These are phyloP conservation scores for Pseudotriccus pelzelni DNA, from an alignment of 2,797 vertebrate species.

Conservation along the genomic window DNA sequence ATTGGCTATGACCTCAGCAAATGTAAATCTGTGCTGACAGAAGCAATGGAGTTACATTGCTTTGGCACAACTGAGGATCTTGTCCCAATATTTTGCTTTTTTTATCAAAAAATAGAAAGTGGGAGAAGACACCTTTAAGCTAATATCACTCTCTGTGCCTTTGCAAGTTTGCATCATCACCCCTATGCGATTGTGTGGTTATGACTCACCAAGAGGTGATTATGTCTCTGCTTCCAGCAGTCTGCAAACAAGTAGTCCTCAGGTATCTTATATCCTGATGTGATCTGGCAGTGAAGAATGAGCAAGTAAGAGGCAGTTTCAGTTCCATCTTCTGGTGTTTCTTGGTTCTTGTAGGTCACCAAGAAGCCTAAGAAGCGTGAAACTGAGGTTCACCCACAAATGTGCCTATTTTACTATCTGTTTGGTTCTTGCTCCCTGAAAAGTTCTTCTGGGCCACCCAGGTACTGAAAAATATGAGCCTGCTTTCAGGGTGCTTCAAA, in stretches of 20 bases:
- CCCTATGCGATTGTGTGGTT: background rate
- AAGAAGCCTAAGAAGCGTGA: background rate
- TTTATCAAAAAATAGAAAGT: background rate
- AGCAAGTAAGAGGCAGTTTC: background rate
- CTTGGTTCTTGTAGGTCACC: background rate
- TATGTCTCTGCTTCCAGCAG: background rate
- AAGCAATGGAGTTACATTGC: background rate
- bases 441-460: background rate
- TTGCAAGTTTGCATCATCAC: background rate
- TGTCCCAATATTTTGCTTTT: background rate
- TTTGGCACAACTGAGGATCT: background rate
- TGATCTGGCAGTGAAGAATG: constrained; percentile 17
- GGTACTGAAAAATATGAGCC: background rate
- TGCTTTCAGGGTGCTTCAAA: background rate
- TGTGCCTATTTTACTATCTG: background rate
- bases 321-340: background rate
- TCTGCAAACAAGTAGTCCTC: constrained; percentile 4
- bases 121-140: background rate
- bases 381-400: background rate
- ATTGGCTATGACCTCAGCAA: background rate
- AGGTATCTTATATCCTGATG: background rate
- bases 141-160: background rate
- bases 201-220: constrained; percentile 25
- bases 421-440: background rate
- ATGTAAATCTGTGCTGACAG: background rate